Evolutionary conservation across 2,888 invertebrate species (phyloP).

Genomic region (Hypena proboscidalis): DNA sequence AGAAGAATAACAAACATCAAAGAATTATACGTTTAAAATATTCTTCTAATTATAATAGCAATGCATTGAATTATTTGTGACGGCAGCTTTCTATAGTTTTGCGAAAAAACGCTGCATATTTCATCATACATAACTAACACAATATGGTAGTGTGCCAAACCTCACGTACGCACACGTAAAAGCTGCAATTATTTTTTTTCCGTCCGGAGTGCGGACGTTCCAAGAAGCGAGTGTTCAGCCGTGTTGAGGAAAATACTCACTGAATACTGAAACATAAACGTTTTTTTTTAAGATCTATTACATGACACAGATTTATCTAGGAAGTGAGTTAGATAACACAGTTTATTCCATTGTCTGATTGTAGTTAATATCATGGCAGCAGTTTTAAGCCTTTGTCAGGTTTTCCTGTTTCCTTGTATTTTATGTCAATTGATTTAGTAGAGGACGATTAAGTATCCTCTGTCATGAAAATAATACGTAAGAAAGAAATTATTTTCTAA

Average conservation of each 20-base stretch:
- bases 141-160: slow-evolving; percentile 1
- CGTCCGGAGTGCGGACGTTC: slow-evolving; percentile 15
- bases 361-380: too few species aligned
- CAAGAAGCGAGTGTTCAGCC: slow-evolving; percentile 11
- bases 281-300: slow-evolving; percentile 3
- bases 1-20: too few species aligned
- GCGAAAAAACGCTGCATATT: slow-evolving; percentile 8
- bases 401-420: too few species aligned
- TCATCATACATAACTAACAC: slow-evolving; percentile 2
- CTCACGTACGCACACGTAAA: slow-evolving; percentile 13
- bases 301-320: slow-evolving; percentile 5
- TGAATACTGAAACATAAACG: slow-evolving; percentile 13
- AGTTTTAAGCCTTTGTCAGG: too few species aligned
- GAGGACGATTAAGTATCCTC: too few species aligned
- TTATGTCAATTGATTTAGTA: too few species aligned
- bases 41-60: too few species aligned
- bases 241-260: slow-evolving; percentile 15
- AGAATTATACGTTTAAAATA: too few species aligned
- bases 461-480: too few species aligned
- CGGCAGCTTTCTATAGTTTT: not conserved
- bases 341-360: too few species aligned
- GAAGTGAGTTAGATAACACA: not conserved
- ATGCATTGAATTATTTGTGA: too few species aligned
- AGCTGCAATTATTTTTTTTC: slow-evolving; percentile 15
- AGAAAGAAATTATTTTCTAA: too few species aligned